A percentile compares a stretch with the other conserved stretches of the same genome.
These are phyloP conservation scores for Hyla sarda DNA, from an alignment of 2,113 vertebrate species.

Conservation along the genomic window DNA sequence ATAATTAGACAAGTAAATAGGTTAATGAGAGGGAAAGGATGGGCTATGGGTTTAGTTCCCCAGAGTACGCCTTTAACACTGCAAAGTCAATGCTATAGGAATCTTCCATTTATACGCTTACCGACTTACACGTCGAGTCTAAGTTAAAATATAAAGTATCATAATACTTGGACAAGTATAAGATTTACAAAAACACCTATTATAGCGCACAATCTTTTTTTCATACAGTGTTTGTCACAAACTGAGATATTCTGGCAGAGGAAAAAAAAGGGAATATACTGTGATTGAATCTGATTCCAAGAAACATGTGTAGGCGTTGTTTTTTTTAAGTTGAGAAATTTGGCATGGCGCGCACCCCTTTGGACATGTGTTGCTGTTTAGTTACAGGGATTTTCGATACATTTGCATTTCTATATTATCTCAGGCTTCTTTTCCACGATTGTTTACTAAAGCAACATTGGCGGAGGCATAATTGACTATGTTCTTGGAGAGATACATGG, in stretches of 20 bases:
- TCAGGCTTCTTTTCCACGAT: background rate
- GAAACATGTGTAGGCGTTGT: conserved; percentile 20
- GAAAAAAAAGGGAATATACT: background rate
- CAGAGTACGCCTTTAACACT: no score
- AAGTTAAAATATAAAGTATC: background rate
- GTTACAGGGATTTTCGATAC: background rate
- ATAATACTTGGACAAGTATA: background rate
- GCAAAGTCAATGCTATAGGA: no score
- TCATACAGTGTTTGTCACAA: background rate
- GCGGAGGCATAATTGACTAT: background rate
- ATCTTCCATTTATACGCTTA: no score
- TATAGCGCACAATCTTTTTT: background rate
- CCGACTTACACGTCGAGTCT: no score
- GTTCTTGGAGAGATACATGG: background rate
- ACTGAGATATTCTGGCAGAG: background rate
- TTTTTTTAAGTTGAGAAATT: conserved; percentile 5
- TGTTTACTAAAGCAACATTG: background rate
- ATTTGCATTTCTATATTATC: conserved; percentile 1
- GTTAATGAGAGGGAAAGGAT: no score
- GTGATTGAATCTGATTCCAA: background rate
- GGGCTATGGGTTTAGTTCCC: no score
- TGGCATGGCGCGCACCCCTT: background rate
- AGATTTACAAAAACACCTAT: background rate
- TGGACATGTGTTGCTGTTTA: background rate
- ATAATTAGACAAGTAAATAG: no score